Percentiles rank a stretch among this genome's conserved stretches.
phyloP scores from a whole-genome alignment of 2,888 invertebrate genomes.

The Herminia tarsipennalis region DNA sequence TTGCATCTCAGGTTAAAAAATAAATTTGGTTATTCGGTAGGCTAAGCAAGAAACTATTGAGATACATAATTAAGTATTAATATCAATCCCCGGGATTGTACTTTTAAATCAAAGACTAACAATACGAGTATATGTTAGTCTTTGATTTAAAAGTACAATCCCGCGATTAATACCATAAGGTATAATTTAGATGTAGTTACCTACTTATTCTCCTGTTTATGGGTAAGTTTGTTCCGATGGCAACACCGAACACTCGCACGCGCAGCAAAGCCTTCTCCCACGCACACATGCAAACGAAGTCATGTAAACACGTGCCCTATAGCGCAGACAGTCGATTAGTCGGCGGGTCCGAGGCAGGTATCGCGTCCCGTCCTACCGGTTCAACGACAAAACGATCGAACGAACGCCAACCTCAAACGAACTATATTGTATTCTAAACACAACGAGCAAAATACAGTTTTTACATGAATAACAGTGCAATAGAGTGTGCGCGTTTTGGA shows the following conservation, averaged over 20 bases:
- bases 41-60: too few species aligned
- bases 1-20: too few species aligned
- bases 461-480: slow-evolving; percentile 40
- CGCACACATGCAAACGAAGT: slow-evolving; percentile 50
- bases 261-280: slow-evolving; percentile 64
- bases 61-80: too few species aligned
- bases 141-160: too few species aligned
- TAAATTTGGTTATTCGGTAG: too few species aligned
- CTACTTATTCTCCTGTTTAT: slow-evolving; percentile 7
- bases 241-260: slow-evolving; percentile 58
- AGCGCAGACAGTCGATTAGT: slow-evolving; percentile 60
- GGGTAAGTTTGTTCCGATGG: slow-evolving; percentile 35
- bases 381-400: slow-evolving; percentile 80
- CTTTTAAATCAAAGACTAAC: too few species aligned
- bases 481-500: slow-evolving; percentile 45
- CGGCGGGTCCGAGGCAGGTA: slow-evolving; percentile 72
- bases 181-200: too few species aligned
- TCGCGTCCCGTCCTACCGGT: slow-evolving; percentile 69
- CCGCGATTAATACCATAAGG: too few species aligned
- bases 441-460: slow-evolving; percentile 39
- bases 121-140: too few species aligned
- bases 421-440: slow-evolving; percentile 52
- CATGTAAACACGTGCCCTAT: slow-evolving; percentile 58
- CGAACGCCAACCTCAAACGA: slow-evolving; percentile 70
- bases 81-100: too few species aligned